Conservation (phyloP, 1,140 invertebrate species). For the Bombyx mori region DNA sequence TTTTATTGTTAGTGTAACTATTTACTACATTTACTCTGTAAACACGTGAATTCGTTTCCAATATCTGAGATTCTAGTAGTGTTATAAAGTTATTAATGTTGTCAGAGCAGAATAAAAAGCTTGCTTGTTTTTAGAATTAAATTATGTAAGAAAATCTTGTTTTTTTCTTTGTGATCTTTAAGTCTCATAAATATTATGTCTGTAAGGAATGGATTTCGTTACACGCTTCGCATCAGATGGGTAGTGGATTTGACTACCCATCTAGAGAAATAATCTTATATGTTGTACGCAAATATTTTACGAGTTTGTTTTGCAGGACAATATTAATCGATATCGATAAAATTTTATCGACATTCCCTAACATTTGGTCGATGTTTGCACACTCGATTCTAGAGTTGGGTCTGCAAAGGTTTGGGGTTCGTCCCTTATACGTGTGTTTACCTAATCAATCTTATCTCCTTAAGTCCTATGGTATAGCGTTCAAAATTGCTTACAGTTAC, state of each 20-base stretch:
- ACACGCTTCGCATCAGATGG: too few species aligned
- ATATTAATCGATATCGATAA: slow-evolving; percentile 9
- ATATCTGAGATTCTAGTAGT: too few species aligned
- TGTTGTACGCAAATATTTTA: neutral
- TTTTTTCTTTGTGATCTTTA: neutral
- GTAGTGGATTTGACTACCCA: too few species aligned
- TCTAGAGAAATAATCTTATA: neutral
- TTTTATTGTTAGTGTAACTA: slow-evolving; percentile 11
- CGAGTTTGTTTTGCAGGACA: too few species aligned
- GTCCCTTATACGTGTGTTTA: neutral
- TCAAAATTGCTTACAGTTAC: neutral
- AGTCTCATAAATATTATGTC: neutral
- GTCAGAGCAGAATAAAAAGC: neutral
- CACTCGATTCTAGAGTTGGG: slow-evolving; percentile 13
- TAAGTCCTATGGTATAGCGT: neutral
- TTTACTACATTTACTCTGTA: neutral
- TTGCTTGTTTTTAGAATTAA: neutral
- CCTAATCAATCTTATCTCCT: too few species aligned
- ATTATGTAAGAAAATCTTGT: neutral
- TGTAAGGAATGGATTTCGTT: neutral
- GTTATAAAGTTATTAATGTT: neutral
- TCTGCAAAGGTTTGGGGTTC: slow-evolving; percentile 7
- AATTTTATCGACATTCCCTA: slow-evolving; percentile 10
- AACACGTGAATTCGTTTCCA: too few species aligned
- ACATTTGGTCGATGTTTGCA: slow-evolving; percentile 9